Conservation (phyloP, 23 tunicate genomes). For the Trididemnum clinides region DNA sequence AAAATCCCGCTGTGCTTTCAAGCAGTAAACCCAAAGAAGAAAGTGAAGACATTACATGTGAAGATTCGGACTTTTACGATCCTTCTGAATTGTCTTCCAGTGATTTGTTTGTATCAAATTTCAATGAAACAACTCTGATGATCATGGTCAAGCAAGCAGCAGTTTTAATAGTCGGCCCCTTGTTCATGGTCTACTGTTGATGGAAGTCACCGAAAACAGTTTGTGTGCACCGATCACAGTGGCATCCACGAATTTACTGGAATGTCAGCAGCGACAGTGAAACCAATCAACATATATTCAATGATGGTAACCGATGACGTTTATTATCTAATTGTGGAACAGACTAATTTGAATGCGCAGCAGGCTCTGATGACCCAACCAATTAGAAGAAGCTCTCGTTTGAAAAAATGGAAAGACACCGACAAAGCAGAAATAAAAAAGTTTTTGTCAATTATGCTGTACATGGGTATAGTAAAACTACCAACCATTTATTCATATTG, state of each 20-base stretch:
- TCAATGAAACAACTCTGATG: not conserved
- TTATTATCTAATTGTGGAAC: slow-evolving; percentile 15
- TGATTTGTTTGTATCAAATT: not conserved
- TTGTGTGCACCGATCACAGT: not conserved
- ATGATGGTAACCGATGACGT: slow-evolving; percentile 17
- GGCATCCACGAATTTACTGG: slow-evolving; percentile 11
- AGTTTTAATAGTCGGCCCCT: not conserved
- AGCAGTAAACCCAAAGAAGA: not conserved
- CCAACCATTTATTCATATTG: not conserved
- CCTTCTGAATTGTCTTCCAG: slow-evolving; percentile 4
- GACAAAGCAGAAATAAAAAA: slow-evolving; percentile 10
- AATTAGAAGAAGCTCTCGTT: slow-evolving; percentile 7
- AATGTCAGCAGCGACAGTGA: slow-evolving; percentile 11
- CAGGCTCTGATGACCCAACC: not conserved
- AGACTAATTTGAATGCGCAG: slow-evolving; percentile 7
- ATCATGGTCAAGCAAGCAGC: slow-evolving; percentile 10
- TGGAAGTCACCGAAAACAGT: not conserved
- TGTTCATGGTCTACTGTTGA: not conserved
- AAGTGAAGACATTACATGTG: not conserved
- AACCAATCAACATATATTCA: not conserved
- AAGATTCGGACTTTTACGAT: not conserved
- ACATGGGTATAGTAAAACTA: slow-evolving; percentile 18
- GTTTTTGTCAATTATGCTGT: not conserved
- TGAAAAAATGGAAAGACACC: slow-evolving; percentile 19
- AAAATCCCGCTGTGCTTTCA: slow-evolving; percentile 13